Base-by-base conservation (phyloP, 2,888 invertebrate species). In the Ecliptopera silaceata region DNA sequence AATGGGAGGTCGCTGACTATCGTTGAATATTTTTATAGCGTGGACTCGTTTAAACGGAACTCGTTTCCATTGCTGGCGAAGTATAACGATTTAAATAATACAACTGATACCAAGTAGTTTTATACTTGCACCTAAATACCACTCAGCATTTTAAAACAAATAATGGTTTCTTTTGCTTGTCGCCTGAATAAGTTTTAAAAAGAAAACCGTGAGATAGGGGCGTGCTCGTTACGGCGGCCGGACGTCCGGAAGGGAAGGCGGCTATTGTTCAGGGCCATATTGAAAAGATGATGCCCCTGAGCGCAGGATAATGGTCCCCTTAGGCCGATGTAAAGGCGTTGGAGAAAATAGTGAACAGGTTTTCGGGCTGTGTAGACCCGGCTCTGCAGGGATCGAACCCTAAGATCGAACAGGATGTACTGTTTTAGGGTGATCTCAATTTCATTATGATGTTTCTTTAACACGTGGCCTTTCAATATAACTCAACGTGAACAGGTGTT, bases 211-310 rank as follows among this genome's bases (percentile, higher is more conserved):
- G 75, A 79, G 78, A 82, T 75, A 76, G 75, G 72, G 66, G 74
- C 71, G 72, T 69, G 78, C 82, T 85, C 83, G 86, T 86, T 86
- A 85, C 79, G 76, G 70, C 70, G 72, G 64, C 75, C 86, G 86
- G 88, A 88, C 71, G 69, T 86, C 86, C 87, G 81, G 71, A 66
- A 77, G 79, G 82, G 84, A 84, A 77, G 77, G 75, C 71, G 64
- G 63, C 72, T 75, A 86, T 89, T 89, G 87, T 88, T 84, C 86
- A 74, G 75, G 66, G 72, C 78, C 79, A 81, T 88, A 88, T 88
- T 88, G 86, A 85, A 86, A 86, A 87, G 85, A 85, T 85, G 86
- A 85, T 80, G 84, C 77, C 79, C 77, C 74, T 66, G 70, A 77
- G 79, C 74, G 65, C 74, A 71, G 77, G 77, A 83, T 85, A 86